Conservation (phyloP, 2,113 vertebrate genomes). For the Sciurus niger region DNA sequence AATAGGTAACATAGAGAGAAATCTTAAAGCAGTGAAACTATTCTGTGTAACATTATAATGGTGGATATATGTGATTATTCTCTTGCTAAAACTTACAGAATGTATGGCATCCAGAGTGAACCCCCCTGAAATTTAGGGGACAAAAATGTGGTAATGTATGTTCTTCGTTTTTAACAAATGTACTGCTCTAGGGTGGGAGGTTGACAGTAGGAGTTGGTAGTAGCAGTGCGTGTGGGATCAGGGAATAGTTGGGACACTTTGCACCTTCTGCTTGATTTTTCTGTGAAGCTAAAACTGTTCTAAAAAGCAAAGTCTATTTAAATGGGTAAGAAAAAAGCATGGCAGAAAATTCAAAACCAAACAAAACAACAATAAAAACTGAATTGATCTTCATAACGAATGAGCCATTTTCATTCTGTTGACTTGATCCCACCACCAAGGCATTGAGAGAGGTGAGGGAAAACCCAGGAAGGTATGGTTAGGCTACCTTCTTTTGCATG, state of each 20-base stretch:
- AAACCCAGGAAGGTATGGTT: background rate
- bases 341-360: background rate
- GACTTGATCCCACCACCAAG: background rate
- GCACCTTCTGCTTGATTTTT: background rate
- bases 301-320: background rate
- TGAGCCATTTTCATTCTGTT: background rate
- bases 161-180: background rate
- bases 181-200: background rate
- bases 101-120: background rate
- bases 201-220: background rate
- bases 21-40: background rate
- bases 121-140: background rate
- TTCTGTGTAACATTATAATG: background rate
- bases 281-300: background rate
- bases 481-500: background rate
- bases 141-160: background rate
- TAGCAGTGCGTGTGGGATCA: background rate
- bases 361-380: background rate
- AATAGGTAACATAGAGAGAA: background rate
- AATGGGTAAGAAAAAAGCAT: background rate
- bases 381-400: background rate
- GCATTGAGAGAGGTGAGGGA: background rate
- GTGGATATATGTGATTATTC: too few species aligned
- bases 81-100: background rate
- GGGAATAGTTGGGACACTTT: background rate